A percentile compares a stretch with the other conserved stretches of the same genome.
Evolutionary conservation across 2,888 invertebrate species (phyloP).

Genomic region (Orthosia gothica): DNA sequence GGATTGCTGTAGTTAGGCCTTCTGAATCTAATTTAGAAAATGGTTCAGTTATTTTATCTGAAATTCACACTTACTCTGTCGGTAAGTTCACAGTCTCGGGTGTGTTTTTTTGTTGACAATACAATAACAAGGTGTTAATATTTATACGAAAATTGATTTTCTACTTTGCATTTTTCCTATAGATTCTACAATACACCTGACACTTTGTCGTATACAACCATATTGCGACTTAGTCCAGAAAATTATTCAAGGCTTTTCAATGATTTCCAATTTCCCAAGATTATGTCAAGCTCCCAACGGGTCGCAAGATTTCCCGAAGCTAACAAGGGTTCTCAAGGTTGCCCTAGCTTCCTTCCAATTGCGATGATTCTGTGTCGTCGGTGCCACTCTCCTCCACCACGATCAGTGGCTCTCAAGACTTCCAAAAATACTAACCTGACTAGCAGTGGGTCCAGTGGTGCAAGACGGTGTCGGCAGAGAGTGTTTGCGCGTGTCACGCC

Average conservation of each 20-base stretch:
- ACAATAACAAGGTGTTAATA: no score
- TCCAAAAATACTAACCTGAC: conserved; percentile 93
- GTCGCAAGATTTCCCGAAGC: no score
- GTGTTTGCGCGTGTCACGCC: conserved; percentile 95
- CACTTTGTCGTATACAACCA: no score
- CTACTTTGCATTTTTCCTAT: no score
- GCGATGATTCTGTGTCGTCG: no score
- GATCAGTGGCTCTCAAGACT: not conserved
- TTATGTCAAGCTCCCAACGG: not conserved
- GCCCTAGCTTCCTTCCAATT: no score
- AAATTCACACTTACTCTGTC: not conserved
- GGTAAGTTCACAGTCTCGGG: not conserved
- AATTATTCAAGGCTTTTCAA: not conserved
- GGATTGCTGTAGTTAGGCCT: conserved; percentile 11
- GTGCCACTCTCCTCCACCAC: no score
- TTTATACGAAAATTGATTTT: no score
- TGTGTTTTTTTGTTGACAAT: not conserved
- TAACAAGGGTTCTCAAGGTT: not conserved
- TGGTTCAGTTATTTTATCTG: not conserved
- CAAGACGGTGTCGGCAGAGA: conserved; percentile 96
- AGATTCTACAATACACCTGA: no score
- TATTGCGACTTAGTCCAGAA: not conserved
- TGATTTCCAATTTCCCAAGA: not conserved
- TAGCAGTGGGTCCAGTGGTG: conserved; percentile 96
- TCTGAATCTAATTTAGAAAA: not conserved